Conservation (phyloP, 2,113 vertebrate genomes). For the Hydropotes inermis region DNA sequence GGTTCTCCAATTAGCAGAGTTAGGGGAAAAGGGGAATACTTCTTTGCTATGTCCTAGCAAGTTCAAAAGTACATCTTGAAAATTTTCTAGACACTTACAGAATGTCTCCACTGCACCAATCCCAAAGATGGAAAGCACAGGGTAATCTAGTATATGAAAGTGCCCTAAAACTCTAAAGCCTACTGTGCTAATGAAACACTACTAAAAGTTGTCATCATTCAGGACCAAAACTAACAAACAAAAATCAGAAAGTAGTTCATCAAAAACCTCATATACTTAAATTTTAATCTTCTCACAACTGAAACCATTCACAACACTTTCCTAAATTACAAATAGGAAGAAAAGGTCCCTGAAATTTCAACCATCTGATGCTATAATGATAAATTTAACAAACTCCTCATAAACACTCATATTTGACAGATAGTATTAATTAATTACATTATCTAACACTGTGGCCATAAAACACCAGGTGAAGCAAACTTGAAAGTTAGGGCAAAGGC, state of each 20-base stretch:
- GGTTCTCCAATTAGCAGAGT: not conserved
- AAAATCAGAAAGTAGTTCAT: not conserved
- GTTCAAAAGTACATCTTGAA: not conserved
- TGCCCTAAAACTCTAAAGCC: not conserved
- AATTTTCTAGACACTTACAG: not conserved
- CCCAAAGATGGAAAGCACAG: not conserved
- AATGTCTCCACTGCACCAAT: not conserved
- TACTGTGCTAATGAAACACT: not conserved
- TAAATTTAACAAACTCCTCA: not conserved
- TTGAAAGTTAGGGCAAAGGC: not conserved
- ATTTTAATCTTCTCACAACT: not conserved
- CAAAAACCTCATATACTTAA: not conserved
- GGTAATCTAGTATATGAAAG: not conserved
- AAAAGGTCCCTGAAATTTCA: not conserved
- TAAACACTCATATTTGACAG: not conserved
- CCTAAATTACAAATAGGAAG: not conserved
- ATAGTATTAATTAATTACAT: not conserved
- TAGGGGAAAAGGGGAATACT: not conserved
- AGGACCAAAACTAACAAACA: not conserved
- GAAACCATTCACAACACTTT: not conserved
- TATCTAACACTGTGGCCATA: conserved; percentile 1
- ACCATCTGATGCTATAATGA: not conserved
- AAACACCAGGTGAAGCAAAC: not conserved
- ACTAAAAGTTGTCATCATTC: not conserved
- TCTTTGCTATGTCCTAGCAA: not conserved